Evolutionary conservation across 2,888 invertebrate genomes (phyloP).

Genomic region (Apotomis capreana): DNA sequence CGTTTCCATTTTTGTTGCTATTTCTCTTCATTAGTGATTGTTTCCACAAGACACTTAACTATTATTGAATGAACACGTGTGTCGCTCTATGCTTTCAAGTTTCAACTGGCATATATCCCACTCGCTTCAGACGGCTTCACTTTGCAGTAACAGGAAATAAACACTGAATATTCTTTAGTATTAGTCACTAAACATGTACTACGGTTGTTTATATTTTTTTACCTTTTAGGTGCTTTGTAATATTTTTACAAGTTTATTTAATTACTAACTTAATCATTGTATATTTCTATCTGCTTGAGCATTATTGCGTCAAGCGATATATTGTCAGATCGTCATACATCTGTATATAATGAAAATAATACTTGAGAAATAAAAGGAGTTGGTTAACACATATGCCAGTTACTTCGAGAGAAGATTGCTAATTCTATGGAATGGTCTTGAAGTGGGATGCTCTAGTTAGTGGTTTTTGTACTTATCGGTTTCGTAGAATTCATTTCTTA

Average conservation of each 20-base stretch:
- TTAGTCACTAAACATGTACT: conserved; percentile 12
- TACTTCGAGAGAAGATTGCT: not conserved
- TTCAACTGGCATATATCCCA: conserved; percentile 3
- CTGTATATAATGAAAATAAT: no score
- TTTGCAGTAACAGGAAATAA: conserved; percentile 64
- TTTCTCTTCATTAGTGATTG: not conserved
- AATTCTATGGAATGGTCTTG: not conserved
- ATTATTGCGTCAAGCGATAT: no score
- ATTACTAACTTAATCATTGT: no score
- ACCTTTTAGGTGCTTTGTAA: not conserved
- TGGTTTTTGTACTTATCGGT: conserved; percentile 13
- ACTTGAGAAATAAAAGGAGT: no score
- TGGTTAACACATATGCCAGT: no score
- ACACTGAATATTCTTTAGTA: conserved; percentile 61
- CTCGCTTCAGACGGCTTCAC: conserved; percentile 8
- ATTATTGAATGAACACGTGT: conserved; percentile 5
- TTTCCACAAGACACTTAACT: conserved; percentile 37
- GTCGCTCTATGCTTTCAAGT: not conserved
- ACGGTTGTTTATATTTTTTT: conserved; percentile 14
- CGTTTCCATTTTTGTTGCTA: conserved; percentile 52
- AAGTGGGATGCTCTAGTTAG: conserved; percentile 3
- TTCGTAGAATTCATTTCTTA: conserved; percentile 8
- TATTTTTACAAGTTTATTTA: no score
- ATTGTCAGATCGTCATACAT: no score
- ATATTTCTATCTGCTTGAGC: no score